phyloP scores from a whole-genome alignment of 1,140 invertebrate genomes.

The Drosophila watanabei region DNA sequence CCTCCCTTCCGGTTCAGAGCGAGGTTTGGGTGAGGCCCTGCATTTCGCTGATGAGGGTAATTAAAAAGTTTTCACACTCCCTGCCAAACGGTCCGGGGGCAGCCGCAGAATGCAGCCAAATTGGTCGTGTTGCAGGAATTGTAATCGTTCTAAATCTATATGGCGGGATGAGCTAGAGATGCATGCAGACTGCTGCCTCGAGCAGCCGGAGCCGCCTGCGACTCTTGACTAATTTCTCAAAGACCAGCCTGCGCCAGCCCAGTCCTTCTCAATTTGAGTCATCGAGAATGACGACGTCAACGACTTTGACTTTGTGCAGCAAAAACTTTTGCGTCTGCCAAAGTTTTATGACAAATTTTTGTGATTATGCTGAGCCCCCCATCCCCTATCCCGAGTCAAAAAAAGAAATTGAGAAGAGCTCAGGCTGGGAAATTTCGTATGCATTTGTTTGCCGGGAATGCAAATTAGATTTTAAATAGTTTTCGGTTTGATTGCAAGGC shows the following conservation, averaged over 20 bases:
- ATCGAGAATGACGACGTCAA: conserved; percentile 43
- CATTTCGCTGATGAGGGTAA: conserved; percentile 78
- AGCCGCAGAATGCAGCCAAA: conserved; percentile 55
- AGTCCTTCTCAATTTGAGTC: conserved; percentile 42
- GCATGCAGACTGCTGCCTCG: conserved; percentile 3
- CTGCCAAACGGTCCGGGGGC: conserved; percentile 1
- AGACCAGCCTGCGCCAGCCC: conserved; percentile 1
- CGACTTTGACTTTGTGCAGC: conserved; percentile 62
- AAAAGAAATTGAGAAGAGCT: conserved; percentile 8
- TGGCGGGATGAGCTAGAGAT: conserved; percentile 19
- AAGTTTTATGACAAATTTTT: conserved; percentile 81
- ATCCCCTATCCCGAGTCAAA: not conserved
- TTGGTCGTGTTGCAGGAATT: conserved; percentile 32
- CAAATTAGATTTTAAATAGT: conserved; percentile 83
- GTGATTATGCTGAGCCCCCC: conserved; percentile 57
- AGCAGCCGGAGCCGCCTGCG: conserved; percentile 4
- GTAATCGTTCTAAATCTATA: conserved; percentile 55
- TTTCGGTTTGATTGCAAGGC: conserved; percentile 63
- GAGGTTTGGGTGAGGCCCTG: conserved; percentile 41
- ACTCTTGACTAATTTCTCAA: conserved; percentile 37
- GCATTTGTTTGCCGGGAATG: conserved; percentile 65
- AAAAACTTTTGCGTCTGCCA: conserved; percentile 68
- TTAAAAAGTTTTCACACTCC: conserved; percentile 71
- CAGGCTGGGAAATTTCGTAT: conserved; percentile 46
- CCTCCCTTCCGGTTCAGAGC: not conserved